Evolutionary conservation across 2,797 vertebrate genomes (phyloP), one percentile per base, ranked within the genome.

Genomic region (Anas georgica): DNA sequence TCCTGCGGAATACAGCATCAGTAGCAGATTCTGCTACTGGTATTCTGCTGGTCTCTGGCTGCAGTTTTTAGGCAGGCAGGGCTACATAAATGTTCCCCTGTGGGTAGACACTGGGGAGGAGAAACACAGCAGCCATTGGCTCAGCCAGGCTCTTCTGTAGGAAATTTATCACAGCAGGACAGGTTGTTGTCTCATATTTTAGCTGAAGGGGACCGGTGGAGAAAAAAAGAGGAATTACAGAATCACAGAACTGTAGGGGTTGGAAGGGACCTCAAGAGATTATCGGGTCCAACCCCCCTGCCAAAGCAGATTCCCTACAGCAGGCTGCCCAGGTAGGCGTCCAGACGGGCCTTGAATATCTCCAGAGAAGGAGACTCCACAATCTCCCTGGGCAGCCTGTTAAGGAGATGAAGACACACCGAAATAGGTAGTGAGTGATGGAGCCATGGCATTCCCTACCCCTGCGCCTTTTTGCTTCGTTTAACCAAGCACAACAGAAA

Each of bases 1-100:
- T 58, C 12, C 67, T 45, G 21, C 8, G 15, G 18, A 60, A 22
- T 8, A 14, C 3, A 7, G 16, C 3, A 13, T 14, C 28, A 69
- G 16, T 1, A 5, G 17, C 20, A 0, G 0, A 20, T 39, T 37
- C 37, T 37, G 37, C 37, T 37, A 37, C 37, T 21, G 20, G 29
- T 59, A 6, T 22, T 31, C n/a, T 25, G 5, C 23, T 52, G 62
- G 50, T 72, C n/a, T n/a, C 6, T 69, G 33, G 8, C 26, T 72
- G 35, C 28, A 31, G 48, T 17, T 28, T 59, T 48, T 20, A 39
- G 67, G 48, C 16, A 52, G n/a, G 26, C 15, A n/a, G 66, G 39
- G 28, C 20, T 37, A 17, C 16, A 29, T 41, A 62, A 43, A 20
- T 45, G 12, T 39, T 60, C 45, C 29, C 17, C 4, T 46, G 37